Evolutionary conservation across 2,797 vertebrate genomes (phyloP), one percentile per base, ranked within the genome.

Genomic region (Gallinago stenura): DNA sequence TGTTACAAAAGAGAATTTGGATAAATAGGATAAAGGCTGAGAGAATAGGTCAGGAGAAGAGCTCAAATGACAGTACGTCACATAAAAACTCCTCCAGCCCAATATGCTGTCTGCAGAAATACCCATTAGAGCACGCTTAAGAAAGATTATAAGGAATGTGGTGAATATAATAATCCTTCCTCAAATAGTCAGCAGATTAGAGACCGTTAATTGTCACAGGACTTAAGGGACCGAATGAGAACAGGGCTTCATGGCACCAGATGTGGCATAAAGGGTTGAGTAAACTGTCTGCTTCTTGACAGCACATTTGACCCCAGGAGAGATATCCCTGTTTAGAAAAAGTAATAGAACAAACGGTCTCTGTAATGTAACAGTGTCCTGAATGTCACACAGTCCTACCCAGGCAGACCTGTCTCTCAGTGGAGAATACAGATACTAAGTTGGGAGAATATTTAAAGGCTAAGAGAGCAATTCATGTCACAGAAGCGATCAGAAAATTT

Each of bases 111-210:
- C 92, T 82, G 77, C 65, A 94, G 39, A 72, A 95, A 46, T 10
- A 15, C 66, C 88, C 80, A 79, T 84, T 76, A 94, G 28, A 91
- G 83, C 19, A 79, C 1, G 10, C 62, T 88, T 91, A 84, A 90
- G 72, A 78, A 78, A 94, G 88, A 89, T 94, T 90, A 73, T 37
- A 93, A 93, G n/a, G n/a, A 90, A 87, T 0, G 2, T 66, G 66
- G 70, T 54, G 95, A 94, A 89, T 84, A 56, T 26, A 92, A 87
- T 89, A 87, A 95, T 82, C 86, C 56, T 69, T 93, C 58, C 77
- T 90, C 83, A 77, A 85, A 72, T 56, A 89, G 80, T 26, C 72
- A 84, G 80, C 2, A 2, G 83, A 90, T 96, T 90, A 95, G 77
- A 90, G 66, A 79, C 39, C 30, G 31, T 70, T 84, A 94, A 84